Conservation (phyloP, 2,888 invertebrate species). For the Drosophila kokeensis region DNA sequence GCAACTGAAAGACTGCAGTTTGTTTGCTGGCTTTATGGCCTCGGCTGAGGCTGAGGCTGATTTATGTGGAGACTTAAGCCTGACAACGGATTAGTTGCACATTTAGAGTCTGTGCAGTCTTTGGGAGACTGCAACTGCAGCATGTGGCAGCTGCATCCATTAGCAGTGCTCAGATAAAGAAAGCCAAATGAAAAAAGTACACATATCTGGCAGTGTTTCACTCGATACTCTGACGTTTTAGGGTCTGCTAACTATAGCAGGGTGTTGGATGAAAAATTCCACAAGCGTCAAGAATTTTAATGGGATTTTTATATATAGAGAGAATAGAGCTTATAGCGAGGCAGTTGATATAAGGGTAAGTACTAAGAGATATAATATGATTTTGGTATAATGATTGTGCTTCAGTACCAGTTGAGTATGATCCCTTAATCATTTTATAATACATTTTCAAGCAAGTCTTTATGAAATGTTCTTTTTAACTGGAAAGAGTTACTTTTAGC, state of each 20-base stretch:
- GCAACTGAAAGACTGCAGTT: constrained; percentile 46
- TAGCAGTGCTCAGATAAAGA: constrained; percentile 72
- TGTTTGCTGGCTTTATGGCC: constrained; percentile 36
- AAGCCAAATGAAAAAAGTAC: constrained; percentile 51
- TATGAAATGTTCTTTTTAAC: too few relatives aligned
- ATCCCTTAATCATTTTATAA: background rate
- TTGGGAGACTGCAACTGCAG: constrained; percentile 59
- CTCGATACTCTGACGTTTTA: constrained; percentile 24
- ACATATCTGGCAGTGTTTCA: constrained; percentile 9
- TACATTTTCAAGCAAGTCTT: accelerated
- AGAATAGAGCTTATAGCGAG: background rate
- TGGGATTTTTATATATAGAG: background rate
- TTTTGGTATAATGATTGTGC: background rate
- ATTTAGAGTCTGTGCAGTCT: constrained; percentile 53
- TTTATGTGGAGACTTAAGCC: constrained; percentile 73
- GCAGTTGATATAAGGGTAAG: background rate
- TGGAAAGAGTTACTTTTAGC: background rate
- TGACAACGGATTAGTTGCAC: constrained; percentile 79
- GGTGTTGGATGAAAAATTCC: background rate
- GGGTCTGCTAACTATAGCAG: constrained; percentile 6
- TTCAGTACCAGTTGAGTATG: background rate
- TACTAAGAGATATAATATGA: background rate
- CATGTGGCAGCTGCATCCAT: constrained; percentile 77
- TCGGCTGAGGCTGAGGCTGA: constrained; percentile 55
- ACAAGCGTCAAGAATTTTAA: background rate